Evolutionary conservation across 2,113 vertebrate species (phyloP).

Genomic region (Trichechus manatus): DNA sequence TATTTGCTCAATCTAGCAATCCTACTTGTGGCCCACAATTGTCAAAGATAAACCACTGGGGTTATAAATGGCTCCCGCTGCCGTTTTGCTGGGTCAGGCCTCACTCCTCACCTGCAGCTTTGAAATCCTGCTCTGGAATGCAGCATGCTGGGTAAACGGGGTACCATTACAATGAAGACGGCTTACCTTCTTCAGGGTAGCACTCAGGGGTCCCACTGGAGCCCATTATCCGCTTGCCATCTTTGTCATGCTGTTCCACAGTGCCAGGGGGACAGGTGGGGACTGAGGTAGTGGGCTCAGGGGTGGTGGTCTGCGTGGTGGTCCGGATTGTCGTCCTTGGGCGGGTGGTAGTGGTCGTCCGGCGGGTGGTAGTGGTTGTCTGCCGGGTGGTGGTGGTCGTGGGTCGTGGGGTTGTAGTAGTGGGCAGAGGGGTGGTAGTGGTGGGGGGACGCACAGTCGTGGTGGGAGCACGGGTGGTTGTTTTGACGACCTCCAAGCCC

Average conservation of each 20-base stretch:
- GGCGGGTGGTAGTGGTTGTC: conserved; percentile 80
- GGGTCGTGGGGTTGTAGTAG: conserved; percentile 79
- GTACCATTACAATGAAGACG: background rate
- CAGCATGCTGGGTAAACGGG: rapidly evolving
- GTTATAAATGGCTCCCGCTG: rapidly evolving
- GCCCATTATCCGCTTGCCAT: conserved; percentile 91
- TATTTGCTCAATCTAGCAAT: background rate
- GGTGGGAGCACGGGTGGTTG: conserved; percentile 87
- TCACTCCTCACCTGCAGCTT: background rate
- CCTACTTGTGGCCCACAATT: rapidly evolving
- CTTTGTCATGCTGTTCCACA: conserved; percentile 89
- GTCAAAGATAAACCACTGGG: no score
- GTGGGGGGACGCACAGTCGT: conserved; percentile 84
- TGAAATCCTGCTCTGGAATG: background rate
- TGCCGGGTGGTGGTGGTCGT: conserved; percentile 75
- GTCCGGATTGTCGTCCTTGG: conserved; percentile 81
- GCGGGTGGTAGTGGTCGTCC: conserved; percentile 77
- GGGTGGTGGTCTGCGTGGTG: conserved; percentile 87
- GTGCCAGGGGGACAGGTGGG: conserved; percentile 96
- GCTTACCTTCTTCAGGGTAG: conserved; percentile 92
- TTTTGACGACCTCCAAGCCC: conserved; percentile 92
- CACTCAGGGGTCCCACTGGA: conserved; percentile 92
- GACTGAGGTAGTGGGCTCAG: conserved; percentile 85
- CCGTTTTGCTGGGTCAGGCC: rapidly evolving
- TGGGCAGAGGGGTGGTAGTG: conserved; percentile 82